Conservation (phyloP, 2,113 vertebrate species). For the Melospiza melodia region DNA sequence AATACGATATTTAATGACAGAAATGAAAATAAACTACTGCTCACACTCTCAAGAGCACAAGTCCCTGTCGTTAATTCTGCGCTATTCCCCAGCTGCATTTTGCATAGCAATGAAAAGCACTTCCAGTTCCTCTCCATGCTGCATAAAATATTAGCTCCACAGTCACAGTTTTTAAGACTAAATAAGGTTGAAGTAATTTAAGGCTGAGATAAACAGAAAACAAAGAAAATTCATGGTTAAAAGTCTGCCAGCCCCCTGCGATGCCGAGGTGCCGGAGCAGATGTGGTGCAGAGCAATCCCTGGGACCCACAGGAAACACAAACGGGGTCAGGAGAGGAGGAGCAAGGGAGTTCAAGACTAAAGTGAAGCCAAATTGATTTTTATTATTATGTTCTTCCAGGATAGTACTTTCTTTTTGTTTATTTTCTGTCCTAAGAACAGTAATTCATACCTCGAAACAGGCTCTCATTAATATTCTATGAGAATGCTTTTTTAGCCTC, state of each 20-base stretch:
- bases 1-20: constrained; percentile 54
- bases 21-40: constrained; percentile 53
- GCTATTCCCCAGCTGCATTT: constrained; percentile 10
- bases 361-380: neutral
- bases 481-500: constrained; percentile 12
- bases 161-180: constrained; percentile 21
- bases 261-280: neutral
- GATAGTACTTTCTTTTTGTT: neutral
- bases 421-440: neutral
- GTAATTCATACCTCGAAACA: constrained; percentile 6
- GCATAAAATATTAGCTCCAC: constrained; percentile 9
- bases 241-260: neutral
- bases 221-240: neutral
- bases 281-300: neutral
- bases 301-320: neutral
- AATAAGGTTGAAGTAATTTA: constrained; percentile 23
- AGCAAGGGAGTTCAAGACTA: neutral
- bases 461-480: constrained; percentile 46
- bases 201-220: neutral
- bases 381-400: neutral
- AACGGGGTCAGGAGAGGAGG: neutral
- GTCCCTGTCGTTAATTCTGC: constrained; percentile 3
- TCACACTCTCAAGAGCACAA: neutral
- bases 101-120: constrained; percentile 24
- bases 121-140: neutral